Conservation (phyloP, 2,888 invertebrate genomes). For the Mamestra brassicae region DNA sequence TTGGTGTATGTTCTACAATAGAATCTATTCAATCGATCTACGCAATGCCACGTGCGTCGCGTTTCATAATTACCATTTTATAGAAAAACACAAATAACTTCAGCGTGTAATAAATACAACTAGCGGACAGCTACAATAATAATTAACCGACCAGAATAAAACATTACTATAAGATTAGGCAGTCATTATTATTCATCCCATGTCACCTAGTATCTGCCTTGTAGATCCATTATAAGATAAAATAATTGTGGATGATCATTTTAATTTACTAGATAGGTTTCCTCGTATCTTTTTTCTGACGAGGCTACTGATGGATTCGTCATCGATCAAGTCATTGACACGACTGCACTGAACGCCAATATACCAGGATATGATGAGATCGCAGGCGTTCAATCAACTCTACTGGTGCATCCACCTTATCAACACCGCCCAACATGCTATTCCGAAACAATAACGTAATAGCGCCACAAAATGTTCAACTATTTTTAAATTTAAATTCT, state of each 20-base stretch:
- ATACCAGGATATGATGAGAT: constrained; percentile 87
- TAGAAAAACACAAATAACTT: constrained; percentile 13
- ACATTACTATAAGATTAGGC: constrained; percentile 38
- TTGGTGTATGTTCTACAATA: constrained; percentile 23
- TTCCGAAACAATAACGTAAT: constrained; percentile 63
- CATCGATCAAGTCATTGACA: constrained; percentile 89
- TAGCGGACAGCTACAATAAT: constrained; percentile 13
- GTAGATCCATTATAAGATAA: constrained; percentile 46
- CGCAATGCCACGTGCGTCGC: constrained; percentile 12
- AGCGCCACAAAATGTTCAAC: constrained; percentile 38
- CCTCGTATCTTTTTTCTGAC: constrained; percentile 64
- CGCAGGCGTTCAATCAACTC: constrained; percentile 85
- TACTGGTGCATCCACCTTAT: constrained; percentile 85
- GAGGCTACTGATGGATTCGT: constrained; percentile 77
- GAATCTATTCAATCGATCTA: constrained; percentile 23
- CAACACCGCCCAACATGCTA: constrained; percentile 68
- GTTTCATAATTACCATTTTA: constrained; percentile 13
- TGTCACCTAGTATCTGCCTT: constrained; percentile 43
- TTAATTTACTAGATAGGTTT: constrained; percentile 62
- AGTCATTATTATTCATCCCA: constrained; percentile 44
- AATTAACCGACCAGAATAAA: constrained; percentile 35
- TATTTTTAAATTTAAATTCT: constrained; percentile 51
- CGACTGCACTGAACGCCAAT: constrained; percentile 82
- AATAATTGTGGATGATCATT: constrained; percentile 50
- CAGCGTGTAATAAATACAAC: constrained; percentile 33